These are phyloP conservation scores for Dyspetes luteomarginatus DNA, from an alignment of 2,888 invertebrate species.

Conservation along the genomic window DNA sequence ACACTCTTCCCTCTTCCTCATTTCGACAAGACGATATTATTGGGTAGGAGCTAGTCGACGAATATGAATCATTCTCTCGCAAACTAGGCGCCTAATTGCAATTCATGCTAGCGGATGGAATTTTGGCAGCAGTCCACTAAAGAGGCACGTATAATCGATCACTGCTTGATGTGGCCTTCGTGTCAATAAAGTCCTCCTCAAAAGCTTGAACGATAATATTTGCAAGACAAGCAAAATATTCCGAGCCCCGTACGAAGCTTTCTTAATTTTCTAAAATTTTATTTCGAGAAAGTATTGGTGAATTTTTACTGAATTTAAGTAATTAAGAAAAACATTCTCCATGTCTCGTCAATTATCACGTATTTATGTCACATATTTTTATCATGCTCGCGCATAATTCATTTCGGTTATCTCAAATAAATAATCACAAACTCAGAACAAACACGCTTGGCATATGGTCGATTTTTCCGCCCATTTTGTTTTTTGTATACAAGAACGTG, in stretches of 20 bases:
- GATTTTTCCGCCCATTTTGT: background rate
- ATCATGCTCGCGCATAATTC: no score
- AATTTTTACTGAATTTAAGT: no score
- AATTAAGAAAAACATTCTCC: no score
- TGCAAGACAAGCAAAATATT: no score
- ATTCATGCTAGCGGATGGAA: constrained; percentile 48
- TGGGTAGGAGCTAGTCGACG: constrained; percentile 38
- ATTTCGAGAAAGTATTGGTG: no score
- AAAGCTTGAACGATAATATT: constrained; percentile 7
- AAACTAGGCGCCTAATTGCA: constrained; percentile 46
- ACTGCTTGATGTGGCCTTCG: constrained; percentile 23
- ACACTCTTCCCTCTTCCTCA: background rate
- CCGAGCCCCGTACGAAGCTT: no score
- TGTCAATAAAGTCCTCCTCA: constrained; percentile 51
- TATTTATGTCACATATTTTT: no score
- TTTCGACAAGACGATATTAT: constrained; percentile 49
- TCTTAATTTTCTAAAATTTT: no score
- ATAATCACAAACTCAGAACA: no score
- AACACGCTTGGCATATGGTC: no score
- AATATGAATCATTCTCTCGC: constrained; percentile 29
- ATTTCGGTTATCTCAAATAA: no score
- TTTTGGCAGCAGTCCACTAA: constrained; percentile 56
- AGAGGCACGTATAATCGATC: constrained; percentile 65
- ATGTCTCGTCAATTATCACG: no score
- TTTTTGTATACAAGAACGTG: background rate